phyloP scores from a whole-genome alignment of 1,140 invertebrate genomes.

The Pseudomyrmex cubaensis region DNA sequence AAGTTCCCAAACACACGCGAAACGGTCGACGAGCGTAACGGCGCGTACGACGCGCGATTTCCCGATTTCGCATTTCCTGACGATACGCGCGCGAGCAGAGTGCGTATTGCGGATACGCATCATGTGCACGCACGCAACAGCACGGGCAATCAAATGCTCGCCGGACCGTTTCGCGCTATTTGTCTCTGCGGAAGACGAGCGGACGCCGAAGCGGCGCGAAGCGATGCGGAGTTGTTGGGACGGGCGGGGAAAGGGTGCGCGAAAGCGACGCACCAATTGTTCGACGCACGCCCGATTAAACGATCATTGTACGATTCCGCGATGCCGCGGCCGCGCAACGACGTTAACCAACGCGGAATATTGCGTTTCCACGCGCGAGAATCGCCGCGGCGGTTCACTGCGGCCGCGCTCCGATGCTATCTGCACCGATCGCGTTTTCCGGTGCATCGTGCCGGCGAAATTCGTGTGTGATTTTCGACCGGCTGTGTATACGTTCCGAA shows the following conservation, averaged over 20 bases:
- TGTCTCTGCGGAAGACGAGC: slow-evolving; percentile 84
- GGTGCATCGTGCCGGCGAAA: slow-evolving; percentile 21
- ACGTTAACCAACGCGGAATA: slow-evolving; percentile 67
- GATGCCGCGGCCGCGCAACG: slow-evolving; percentile 58
- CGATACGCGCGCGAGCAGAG: slow-evolving; percentile 62
- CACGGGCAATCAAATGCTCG: slow-evolving; percentile 84
- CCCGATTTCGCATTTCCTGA: slow-evolving; percentile 70
- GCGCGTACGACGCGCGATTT: slow-evolving; percentile 62
- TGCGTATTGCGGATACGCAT: slow-evolving; percentile 76
- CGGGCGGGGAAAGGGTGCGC: slow-evolving; percentile 60
- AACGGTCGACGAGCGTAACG: slow-evolving; percentile 40
- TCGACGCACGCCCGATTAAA: slow-evolving; percentile 84
- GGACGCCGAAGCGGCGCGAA: slow-evolving; percentile 66
- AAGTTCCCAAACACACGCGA: slow-evolving; percentile 35
- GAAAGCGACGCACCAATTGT: slow-evolving; percentile 79
- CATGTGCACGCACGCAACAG: slow-evolving; percentile 78
- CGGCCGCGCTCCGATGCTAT: slow-evolving; percentile 39
- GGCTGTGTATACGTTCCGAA: slow-evolving; percentile 2
- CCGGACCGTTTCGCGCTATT: slow-evolving; percentile 81
- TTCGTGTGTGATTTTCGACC: slow-evolving; percentile 38
- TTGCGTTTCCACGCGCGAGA: slow-evolving; percentile 72
- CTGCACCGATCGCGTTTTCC: slow-evolving; percentile 49
- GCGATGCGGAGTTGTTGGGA: slow-evolving; percentile 70
- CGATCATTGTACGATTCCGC: slow-evolving; percentile 80
- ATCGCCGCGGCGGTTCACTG: slow-evolving; percentile 41